These are phyloP conservation scores for Toxotes chatareus DNA, from an alignment of 2,113 vertebrate genomes.

Conservation along the genomic window DNA sequence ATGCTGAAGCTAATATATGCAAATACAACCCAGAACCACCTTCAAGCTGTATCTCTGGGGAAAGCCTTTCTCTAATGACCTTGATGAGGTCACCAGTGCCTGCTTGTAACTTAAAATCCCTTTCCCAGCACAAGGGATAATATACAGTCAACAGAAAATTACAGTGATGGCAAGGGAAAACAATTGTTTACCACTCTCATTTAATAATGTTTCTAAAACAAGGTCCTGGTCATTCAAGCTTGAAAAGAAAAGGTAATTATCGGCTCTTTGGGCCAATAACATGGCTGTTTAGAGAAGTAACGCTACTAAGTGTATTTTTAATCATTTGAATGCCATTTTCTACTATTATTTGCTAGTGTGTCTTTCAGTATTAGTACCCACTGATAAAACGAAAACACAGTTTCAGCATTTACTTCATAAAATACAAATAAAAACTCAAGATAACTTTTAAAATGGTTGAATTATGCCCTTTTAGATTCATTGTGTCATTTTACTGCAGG, in stretches of 20 bases:
- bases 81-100: constrained; percentile 57
- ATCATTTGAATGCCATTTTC: constrained; percentile 62
- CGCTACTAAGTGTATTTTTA: constrained; percentile 28
- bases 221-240: constrained; percentile 30
- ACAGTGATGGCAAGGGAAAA: constrained; percentile 58
- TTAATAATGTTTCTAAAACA: constrained; percentile 44
- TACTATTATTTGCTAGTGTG: not conserved
- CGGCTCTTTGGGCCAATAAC: constrained; percentile 47
- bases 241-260: constrained; percentile 61
- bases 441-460: not conserved
- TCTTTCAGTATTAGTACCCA: not conserved
- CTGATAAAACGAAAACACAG: too few relatives aligned
- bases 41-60: constrained; percentile 44
- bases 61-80: constrained; percentile 60
- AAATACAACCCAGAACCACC: constrained; percentile 51
- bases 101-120: constrained; percentile 31
- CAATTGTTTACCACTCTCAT: constrained; percentile 55
- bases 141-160: constrained; percentile 58
- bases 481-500: not conserved
- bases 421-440: not conserved
- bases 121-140: constrained; percentile 35
- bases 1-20: constrained; percentile 64
- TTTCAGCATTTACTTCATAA: not conserved
- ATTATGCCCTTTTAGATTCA: not conserved
- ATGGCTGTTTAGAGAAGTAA: constrained; percentile 47